A percentile compares a stretch with the other conserved stretches of the same genome.
Evolutionary conservation across 2,888 invertebrate genomes (phyloP).

Genomic region (Agrochola lota): DNA sequence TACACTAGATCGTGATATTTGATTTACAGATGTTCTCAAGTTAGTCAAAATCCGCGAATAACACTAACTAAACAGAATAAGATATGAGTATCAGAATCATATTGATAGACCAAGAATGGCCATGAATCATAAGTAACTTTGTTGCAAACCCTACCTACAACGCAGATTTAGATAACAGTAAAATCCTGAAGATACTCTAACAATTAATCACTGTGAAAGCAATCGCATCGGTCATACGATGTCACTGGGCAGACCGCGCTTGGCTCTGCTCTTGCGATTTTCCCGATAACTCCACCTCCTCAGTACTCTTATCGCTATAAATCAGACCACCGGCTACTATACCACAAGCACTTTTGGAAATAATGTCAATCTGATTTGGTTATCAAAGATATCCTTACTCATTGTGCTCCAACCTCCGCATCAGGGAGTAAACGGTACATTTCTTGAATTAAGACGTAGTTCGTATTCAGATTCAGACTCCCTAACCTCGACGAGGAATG

Average conservation of each 20-base stretch:
- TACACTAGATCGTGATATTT: slow-evolving; percentile 61
- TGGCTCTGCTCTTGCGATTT: slow-evolving; percentile 51
- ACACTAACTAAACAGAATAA: slow-evolving; percentile 8
- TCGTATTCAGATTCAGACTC: slow-evolving; percentile 70
- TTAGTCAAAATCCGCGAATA: slow-evolving; percentile 13
- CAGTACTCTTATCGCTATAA: slow-evolving; percentile 51
- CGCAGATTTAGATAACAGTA: slow-evolving; percentile 52
- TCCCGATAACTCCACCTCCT: slow-evolving; percentile 58
- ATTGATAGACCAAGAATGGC: slow-evolving; percentile 41
- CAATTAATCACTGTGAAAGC: slow-evolving; percentile 63
- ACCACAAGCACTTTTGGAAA: slow-evolving; percentile 36
- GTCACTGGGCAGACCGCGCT: slow-evolving; percentile 48
- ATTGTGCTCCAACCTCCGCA: slow-evolving; percentile 37
- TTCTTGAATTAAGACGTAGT: slow-evolving; percentile 57
- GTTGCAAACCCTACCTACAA: slow-evolving; percentile 33
- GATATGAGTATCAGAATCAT: slow-evolving; percentile 25
- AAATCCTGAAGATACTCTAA: slow-evolving; percentile 38
- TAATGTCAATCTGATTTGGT: slow-evolving; percentile 48
- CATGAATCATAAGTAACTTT: slow-evolving; percentile 49
- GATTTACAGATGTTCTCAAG: slow-evolving; percentile 40
- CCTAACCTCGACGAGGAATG: slow-evolving; percentile 65
- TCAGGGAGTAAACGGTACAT: slow-evolving; percentile 46
- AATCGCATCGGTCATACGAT: slow-evolving; percentile 63
- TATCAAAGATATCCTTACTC: slow-evolving; percentile 47
- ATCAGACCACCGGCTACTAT: slow-evolving; percentile 57